Percentiles rank a stretch among this genome's conserved stretches.
phyloP scores from a whole-genome alignment of 2,113 vertebrate species.

The Narcine bancroftii region DNA sequence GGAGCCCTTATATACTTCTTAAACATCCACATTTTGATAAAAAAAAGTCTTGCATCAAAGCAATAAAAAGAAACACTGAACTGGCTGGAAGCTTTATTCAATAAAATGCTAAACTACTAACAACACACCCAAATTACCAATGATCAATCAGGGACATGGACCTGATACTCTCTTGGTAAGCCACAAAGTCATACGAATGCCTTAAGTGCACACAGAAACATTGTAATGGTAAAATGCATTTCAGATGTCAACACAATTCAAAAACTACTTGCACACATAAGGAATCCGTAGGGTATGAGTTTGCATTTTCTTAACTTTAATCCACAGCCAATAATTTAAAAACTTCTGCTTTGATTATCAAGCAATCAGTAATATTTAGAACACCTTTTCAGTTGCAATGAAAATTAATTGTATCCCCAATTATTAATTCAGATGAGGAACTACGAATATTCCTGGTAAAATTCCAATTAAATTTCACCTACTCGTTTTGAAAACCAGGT shows the following conservation, averaged over 20 bases:
- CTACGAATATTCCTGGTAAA: neutral
- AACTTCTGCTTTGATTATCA: neutral
- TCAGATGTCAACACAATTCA: neutral
- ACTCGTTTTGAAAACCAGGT: constrained; percentile 23
- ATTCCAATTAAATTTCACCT: constrained; percentile 22
- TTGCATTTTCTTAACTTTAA: neutral
- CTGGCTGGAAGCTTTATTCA: neutral
- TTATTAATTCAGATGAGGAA: no score
- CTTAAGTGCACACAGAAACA: neutral
- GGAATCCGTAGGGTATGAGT: neutral
- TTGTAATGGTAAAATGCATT: neutral
- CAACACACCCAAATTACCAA: neutral
- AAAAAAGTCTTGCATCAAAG: neutral
- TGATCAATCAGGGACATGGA: neutral
- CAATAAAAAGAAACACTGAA: neutral
- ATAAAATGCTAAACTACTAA: neutral
- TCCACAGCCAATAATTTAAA: neutral
- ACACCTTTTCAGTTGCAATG: neutral
- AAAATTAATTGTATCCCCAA: neutral
- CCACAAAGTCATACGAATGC: neutral
- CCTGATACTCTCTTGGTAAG: neutral
- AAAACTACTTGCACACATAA: neutral
- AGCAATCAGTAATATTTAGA: neutral
- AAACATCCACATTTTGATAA: neutral
- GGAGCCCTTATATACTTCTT: neutral